Evolutionary conservation across 2,797 vertebrate species (phyloP).

Genomic region (Clarias fuscus): DNA sequence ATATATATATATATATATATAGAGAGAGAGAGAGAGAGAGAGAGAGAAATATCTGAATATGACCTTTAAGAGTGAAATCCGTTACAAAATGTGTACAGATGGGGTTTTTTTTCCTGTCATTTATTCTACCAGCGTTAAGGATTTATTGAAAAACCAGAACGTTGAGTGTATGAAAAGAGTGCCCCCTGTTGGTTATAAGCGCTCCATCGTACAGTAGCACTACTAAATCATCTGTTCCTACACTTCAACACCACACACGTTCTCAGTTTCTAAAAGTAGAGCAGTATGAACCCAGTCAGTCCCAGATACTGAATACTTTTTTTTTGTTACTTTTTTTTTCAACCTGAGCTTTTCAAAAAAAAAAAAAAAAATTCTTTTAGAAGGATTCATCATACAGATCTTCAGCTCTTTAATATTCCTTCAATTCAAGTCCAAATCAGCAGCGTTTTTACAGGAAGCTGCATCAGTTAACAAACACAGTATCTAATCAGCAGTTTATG

Average conservation of each 20-base stretch:
- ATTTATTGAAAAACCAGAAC: not conserved
- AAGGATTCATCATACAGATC: not conserved
- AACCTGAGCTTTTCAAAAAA: not conserved
- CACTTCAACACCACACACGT: not conserved
- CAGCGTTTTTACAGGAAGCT: not conserved
- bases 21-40: too few relatives aligned
- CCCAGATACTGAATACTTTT: not conserved
- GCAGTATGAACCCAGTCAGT: not conserved
- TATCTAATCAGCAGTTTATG: not conserved
- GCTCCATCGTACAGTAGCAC: not conserved
- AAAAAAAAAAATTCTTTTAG: not conserved
- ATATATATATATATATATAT: too few relatives aligned
- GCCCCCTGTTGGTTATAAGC: slow-evolving; percentile 27
- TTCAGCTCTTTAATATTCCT: not conserved
- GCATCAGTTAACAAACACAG: not conserved
- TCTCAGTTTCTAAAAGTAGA: too few relatives aligned
- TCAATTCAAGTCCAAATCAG: not conserved
- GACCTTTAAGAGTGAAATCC: slow-evolving; percentile 8
- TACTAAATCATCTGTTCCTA: not conserved
- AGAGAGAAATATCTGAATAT: not conserved
- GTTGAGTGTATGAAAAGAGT: slow-evolving; percentile 14
- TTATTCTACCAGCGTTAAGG: not conserved
- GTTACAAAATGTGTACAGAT: slow-evolving; percentile 11
- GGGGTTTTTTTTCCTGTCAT: not conserved
- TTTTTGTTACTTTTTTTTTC: not conserved